These are phyloP conservation scores for Pocillopora damicornis DNA, from an alignment of 64 coral and sea anemone genomes.

Conservation along the genomic window DNA sequence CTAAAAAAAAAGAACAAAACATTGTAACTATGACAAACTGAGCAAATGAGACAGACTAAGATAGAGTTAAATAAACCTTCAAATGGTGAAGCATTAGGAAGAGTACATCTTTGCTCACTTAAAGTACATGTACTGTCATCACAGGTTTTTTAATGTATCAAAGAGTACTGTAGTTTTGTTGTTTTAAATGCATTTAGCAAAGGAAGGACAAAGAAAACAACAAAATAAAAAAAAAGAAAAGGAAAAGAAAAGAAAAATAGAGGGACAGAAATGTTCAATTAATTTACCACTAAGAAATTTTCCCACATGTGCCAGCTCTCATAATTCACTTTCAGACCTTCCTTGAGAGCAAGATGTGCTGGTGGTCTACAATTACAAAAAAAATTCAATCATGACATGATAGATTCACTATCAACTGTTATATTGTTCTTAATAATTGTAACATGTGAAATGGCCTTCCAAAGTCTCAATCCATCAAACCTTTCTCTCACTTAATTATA, in stretches of 20 bases:
- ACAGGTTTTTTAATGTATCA: too few species aligned
- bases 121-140: too few species aligned
- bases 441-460: too few species aligned
- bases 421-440: neutral
- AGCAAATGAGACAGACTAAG: too few species aligned
- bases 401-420: neutral
- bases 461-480: too few species aligned
- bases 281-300: constrained; percentile 84
- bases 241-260: neutral
- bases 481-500: too few species aligned
- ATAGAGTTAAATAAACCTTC: too few species aligned
- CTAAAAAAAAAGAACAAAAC: too few species aligned
- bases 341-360: constrained; percentile 71
- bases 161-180: too few species aligned
- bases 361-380: constrained; percentile 22
- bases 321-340: constrained; percentile 70
- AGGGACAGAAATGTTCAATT: neutral
- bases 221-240: neutral
- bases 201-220: neutral
- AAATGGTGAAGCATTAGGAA: too few species aligned
- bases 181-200: neutral
- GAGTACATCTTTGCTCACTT: too few species aligned
- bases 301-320: constrained; percentile 97
- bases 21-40: too few species aligned
- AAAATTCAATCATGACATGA: neutral